These are phyloP conservation scores for Rhopilema esculentum DNA, from an alignment of 30 jellyfish, hydroid and myxozoan genomes.

Conservation along the genomic window DNA sequence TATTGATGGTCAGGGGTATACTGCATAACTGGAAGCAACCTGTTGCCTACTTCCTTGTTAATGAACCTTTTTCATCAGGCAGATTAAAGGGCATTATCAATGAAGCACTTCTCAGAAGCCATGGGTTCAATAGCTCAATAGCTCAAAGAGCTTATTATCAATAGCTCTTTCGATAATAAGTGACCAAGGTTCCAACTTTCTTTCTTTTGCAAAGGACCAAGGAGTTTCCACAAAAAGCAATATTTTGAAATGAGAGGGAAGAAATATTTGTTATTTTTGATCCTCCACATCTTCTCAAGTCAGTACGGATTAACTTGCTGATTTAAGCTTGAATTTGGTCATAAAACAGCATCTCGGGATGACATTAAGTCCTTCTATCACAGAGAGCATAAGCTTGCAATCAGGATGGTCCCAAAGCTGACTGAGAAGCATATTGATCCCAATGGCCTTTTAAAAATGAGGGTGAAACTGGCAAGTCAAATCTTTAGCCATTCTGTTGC, in stretches of 20 bases:
- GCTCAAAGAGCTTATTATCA: neutral
- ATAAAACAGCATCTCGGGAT: too few species aligned
- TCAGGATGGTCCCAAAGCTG: too few species aligned
- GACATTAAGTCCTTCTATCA: too few species aligned
- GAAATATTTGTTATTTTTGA: neutral
- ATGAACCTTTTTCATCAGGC: constrained; percentile 7
- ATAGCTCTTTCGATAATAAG: neutral
- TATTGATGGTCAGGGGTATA: constrained; percentile 38
- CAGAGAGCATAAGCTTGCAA: too few species aligned
- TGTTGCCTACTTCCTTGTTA: constrained; percentile 27
- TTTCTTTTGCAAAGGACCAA: neutral
- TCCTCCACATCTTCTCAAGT: neutral
- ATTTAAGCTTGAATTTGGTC: neutral
- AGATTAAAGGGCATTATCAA: constrained; percentile 14
- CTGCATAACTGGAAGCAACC: constrained; percentile 49
- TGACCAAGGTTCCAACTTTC: neutral
- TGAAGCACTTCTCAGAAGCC: constrained; percentile 20
- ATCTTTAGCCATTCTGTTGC: too few species aligned
- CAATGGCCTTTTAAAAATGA: too few species aligned
- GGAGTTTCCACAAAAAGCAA: neutral
- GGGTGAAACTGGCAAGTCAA: too few species aligned
- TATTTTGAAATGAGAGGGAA: neutral
- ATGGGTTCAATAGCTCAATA: too few species aligned
- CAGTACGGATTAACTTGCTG: neutral
- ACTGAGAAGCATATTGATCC: too few species aligned